Percentiles rank a stretch among this genome's conserved stretches.
Evolutionary conservation across 1,140 invertebrate species (phyloP).

Genomic region (Triops longicaudatus): DNA sequence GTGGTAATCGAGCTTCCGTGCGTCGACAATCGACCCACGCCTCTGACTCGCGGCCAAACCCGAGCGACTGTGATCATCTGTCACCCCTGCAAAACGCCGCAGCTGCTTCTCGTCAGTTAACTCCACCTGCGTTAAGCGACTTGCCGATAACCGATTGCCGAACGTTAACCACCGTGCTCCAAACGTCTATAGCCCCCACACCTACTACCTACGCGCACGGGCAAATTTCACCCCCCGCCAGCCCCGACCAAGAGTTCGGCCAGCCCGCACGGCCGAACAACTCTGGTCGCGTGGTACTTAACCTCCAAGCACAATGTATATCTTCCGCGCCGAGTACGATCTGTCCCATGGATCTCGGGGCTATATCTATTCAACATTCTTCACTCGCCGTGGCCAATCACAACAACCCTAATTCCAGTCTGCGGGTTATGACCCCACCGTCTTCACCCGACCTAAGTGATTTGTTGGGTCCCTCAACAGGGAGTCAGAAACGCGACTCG

Average conservation of each 20-base stretch:
- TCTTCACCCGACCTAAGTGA: conserved; percentile 47
- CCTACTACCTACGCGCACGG: conserved; percentile 33
- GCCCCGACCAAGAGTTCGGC: conserved; percentile 40
- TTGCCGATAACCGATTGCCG: background rate
- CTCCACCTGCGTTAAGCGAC: background rate
- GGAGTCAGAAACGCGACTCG: conserved; percentile 24
- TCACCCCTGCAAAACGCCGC: background rate
- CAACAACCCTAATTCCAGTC: conserved; percentile 17
- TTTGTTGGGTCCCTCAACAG: conserved; percentile 32
- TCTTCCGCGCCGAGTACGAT: conserved; percentile 17
- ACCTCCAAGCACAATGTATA: background rate
- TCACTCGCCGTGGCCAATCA: background rate
- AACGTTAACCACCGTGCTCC: background rate
- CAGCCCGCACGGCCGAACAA: conserved; percentile 30
- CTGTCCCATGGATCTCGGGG: conserved; percentile 25
- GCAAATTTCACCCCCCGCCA: conserved; percentile 47
- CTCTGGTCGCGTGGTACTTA: conserved; percentile 13
- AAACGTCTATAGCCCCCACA: background rate
- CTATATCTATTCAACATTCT: conserved; percentile 24
- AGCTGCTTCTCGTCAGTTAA: background rate
- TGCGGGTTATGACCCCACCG: conserved; percentile 46
- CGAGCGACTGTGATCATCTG: background rate
- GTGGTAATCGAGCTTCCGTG: background rate
- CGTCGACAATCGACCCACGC: background rate
- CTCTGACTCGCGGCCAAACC: conserved; percentile 2